These are phyloP conservation scores for Lampris megalopsis DNA, from an alignment of 2,113 vertebrate genomes.

Conservation along the genomic window DNA sequence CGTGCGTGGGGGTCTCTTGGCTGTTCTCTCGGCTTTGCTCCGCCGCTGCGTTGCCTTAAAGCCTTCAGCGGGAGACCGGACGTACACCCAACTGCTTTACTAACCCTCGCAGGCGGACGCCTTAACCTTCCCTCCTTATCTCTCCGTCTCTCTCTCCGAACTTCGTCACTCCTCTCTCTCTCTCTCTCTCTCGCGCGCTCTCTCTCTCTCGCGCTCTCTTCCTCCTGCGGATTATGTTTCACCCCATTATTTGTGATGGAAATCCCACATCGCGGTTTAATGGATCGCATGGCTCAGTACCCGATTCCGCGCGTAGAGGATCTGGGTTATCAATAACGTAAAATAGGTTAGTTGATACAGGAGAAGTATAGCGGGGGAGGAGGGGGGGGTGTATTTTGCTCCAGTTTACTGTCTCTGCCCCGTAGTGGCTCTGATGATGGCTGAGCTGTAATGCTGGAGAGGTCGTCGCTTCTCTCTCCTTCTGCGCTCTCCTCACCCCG, in stretches of 20 bases:
- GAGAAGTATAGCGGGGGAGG: too few relatives aligned
- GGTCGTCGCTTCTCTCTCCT: constrained; percentile 20
- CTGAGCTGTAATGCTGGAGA: constrained; percentile 54
- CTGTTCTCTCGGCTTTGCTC: constrained; percentile 29
- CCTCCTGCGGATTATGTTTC: too few relatives aligned
- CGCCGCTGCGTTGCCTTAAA: constrained; percentile 60
- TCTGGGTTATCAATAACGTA: not conserved
- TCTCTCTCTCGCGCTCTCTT: constrained; percentile 12
- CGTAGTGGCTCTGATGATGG: constrained; percentile 52
- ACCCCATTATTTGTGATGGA: not conserved
- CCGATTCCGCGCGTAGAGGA: not conserved
- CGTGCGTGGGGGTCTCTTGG: constrained; percentile 57
- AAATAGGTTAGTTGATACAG: too few relatives aligned
- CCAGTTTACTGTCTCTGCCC: constrained; percentile 45
- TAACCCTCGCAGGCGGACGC: constrained; percentile 68
- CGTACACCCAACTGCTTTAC: constrained; percentile 74
- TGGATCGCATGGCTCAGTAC: constrained; percentile 21
- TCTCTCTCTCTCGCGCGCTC: not conserved
- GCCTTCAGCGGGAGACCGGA: constrained; percentile 64
- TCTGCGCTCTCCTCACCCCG: constrained; percentile 21
- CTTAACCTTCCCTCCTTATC: constrained; percentile 25
- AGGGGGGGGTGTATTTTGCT: constrained; percentile 13
- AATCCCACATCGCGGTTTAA: not conserved
- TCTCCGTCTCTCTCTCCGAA: not conserved
- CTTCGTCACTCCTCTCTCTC: too few relatives aligned